phyloP scores from a whole-genome alignment of 1,140 invertebrate genomes.

The Zaprionus tsacasi region DNA sequence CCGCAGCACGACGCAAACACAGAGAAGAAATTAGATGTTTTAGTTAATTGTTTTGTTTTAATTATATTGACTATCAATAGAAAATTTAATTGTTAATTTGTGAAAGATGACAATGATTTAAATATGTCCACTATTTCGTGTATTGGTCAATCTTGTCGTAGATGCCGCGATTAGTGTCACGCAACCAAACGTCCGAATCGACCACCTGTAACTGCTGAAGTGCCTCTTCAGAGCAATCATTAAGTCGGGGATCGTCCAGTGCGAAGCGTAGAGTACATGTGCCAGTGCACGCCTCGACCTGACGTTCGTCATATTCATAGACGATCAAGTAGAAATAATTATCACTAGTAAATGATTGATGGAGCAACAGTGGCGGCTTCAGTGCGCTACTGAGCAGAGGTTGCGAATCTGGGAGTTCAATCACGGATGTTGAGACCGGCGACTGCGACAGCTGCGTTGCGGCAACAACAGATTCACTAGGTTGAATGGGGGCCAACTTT shows the following conservation, averaged over 20 bases:
- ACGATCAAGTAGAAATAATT: slow-evolving; percentile 44
- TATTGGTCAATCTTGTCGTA: slow-evolving; percentile 42
- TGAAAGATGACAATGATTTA: neutral
- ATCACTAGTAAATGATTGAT: slow-evolving; percentile 18
- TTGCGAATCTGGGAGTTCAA: slow-evolving; percentile 24
- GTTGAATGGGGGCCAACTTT: neutral
- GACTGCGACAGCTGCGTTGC: neutral
- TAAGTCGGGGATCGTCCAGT: slow-evolving; percentile 28
- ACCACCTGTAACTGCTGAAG: slow-evolving; percentile 22
- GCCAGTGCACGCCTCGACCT: slow-evolving; percentile 13
- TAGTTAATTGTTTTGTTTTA: neutral
- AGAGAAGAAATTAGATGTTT: slow-evolving; percentile 2
- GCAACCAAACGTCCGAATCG: slow-evolving; percentile 40
- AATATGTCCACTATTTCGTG: neutral
- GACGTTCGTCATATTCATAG: slow-evolving; percentile 32
- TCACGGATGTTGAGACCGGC: neutral
- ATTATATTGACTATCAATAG: neutral
- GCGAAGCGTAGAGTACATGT: slow-evolving; percentile 43
- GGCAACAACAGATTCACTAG: neutral
- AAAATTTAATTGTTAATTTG: neutral
- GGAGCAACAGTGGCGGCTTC: slow-evolving; percentile 29
- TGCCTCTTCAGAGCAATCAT: slow-evolving; percentile 29
- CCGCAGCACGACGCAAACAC: slow-evolving; percentile 19
- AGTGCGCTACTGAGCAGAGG: neutral
- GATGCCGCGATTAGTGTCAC: slow-evolving; percentile 28